These are phyloP conservation scores for Bagarius yarrelli DNA, from an alignment of 2,113 vertebrate species.

Conservation along the genomic window DNA sequence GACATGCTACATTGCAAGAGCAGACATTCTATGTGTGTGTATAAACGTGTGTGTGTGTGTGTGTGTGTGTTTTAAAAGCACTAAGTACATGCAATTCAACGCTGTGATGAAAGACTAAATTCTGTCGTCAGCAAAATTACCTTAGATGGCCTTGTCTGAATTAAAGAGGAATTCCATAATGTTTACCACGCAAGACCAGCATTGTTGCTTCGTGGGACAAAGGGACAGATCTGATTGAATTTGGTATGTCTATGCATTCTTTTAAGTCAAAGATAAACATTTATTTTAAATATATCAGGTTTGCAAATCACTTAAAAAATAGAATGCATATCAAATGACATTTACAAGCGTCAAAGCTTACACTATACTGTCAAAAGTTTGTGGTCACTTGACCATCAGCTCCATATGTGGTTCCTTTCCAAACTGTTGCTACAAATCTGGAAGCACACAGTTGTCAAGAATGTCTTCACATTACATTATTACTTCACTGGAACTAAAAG, in stretches of 20 bases:
- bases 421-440: too few species aligned
- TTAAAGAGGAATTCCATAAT: neutral
- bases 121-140: conserved; percentile 5
- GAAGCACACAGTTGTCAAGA: too few species aligned
- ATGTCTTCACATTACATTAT: too few species aligned
- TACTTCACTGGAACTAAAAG: too few species aligned
- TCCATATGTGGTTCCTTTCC: too few species aligned
- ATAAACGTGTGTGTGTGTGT: conserved; percentile 3
- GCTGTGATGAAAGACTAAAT: neutral
- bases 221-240: neutral
- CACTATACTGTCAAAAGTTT: too few species aligned
- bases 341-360: neutral
- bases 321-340: neutral
- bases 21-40: conserved; percentile 48
- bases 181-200: neutral
- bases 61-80: conserved; percentile 1
- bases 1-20: conserved; percentile 11
- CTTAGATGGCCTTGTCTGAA: neutral
- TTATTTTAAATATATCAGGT: neutral
- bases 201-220: neutral
- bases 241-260: neutral
- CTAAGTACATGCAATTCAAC: neutral
- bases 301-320: neutral
- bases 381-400: too few species aligned
- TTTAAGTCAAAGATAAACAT: neutral